Conservation (phyloP, 2,113 vertebrate species). For the Upupa epops region DNA sequence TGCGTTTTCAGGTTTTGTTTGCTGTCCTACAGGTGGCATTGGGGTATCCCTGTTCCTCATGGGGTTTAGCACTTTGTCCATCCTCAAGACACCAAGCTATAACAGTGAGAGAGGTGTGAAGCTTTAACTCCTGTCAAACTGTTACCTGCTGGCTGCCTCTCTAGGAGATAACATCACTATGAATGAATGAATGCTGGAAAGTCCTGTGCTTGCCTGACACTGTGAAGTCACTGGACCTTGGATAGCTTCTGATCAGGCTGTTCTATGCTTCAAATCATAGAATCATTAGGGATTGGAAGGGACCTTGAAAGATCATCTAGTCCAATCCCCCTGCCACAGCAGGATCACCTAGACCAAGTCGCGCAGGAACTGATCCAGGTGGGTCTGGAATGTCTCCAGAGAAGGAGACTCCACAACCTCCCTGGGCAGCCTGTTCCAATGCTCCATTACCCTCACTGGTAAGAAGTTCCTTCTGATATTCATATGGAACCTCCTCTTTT, state of each 20-base stretch:
- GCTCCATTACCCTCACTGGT: no score
- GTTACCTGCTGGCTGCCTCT: background rate
- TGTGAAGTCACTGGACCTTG: background rate
- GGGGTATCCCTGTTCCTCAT: background rate
- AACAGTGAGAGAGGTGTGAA: background rate
- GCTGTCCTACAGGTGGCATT: background rate
- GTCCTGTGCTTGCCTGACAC: background rate
- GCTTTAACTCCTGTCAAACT: background rate
- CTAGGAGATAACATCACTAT: background rate
- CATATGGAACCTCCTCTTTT: no score
- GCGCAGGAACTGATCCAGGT: no score
- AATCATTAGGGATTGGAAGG: no score
- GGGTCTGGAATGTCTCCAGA: no score
- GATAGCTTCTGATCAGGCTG: background rate
- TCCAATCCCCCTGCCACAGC: no score
- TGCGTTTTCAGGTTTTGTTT: background rate
- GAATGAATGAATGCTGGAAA: background rate
- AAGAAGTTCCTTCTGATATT: no score
- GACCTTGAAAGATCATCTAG: no score
- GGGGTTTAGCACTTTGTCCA: background rate
- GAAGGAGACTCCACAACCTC: no score
- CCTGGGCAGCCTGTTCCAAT: no score
- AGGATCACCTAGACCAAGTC: no score
- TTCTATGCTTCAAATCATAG: background rate
- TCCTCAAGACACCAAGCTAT: background rate